Conservation (phyloP, 2,888 invertebrate species). For the Stomorhina lunata region DNA sequence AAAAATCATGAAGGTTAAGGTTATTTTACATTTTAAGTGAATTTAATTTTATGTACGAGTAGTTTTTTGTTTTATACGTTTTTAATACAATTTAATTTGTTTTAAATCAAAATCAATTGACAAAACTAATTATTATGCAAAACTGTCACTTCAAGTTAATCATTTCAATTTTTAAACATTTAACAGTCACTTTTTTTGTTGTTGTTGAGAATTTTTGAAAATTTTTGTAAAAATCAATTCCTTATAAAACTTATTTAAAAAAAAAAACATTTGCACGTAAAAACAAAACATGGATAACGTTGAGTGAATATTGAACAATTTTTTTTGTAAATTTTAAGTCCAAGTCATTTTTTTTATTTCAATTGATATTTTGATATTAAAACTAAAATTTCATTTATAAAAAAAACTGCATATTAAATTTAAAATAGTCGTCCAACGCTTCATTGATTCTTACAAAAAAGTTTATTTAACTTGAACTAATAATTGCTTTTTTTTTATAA, state of each 20-base stretch:
- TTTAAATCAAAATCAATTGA: constrained; percentile 25
- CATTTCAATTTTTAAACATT: background rate
- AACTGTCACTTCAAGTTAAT: constrained; percentile 15
- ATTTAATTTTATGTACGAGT: background rate
- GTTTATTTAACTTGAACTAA: constrained; percentile 49
- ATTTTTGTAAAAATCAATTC: constrained; percentile 34
- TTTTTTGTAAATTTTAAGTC: constrained; percentile 3
- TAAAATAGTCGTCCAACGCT: constrained; percentile 32
- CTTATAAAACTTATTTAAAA: constrained; percentile 15
- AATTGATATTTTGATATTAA: constrained; percentile 9
- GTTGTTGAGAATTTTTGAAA: background rate
- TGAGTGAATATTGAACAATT: constrained; percentile 48
- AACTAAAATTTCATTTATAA: background rate
- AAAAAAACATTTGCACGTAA: constrained; percentile 8
- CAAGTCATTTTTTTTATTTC: background rate
- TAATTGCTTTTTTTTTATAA: background rate
- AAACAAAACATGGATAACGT: constrained; percentile 40
- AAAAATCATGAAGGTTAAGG: constrained; percentile 59
- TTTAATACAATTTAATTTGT: constrained; percentile 32
- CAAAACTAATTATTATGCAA: constrained; percentile 53
- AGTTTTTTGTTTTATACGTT: background rate
- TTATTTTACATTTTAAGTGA: constrained; percentile 33
- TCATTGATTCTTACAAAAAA: constrained; percentile 47
- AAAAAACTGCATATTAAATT: background rate
- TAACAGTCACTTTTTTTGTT: background rate